Evolutionary conservation across 30 jellyfish, hydroid and myxozoan species (phyloP).

Genomic region (Phacellophora camtschatica): DNA sequence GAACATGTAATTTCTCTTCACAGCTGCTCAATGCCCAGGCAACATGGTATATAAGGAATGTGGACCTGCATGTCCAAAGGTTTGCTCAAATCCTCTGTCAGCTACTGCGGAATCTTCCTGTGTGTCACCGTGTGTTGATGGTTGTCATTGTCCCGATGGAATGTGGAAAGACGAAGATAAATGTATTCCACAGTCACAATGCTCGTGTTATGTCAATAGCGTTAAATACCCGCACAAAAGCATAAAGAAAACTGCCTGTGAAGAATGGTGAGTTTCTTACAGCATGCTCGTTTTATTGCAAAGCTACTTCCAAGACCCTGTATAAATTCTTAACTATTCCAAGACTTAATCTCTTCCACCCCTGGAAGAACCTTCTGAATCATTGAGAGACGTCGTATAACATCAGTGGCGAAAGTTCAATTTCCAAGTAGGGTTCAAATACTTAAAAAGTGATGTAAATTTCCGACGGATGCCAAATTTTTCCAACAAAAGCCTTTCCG

Average conservation of each 20-base stretch:
- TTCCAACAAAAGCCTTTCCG: too few relatives aligned
- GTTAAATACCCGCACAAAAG: slow-evolving; percentile 79
- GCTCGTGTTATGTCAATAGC: slow-evolving; percentile 90
- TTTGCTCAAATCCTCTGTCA: slow-evolving; percentile 77
- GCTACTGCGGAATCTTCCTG: slow-evolving; percentile 57
- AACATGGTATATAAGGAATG: slow-evolving; percentile 78
- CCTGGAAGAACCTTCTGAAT: too few relatives aligned
- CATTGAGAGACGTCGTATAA: too few relatives aligned
- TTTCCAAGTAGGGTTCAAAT: too few relatives aligned
- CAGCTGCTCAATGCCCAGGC: slow-evolving; percentile 87
- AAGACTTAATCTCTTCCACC: too few relatives aligned
- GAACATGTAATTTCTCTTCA: too few relatives aligned
- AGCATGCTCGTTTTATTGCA: neutral
- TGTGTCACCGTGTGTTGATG: slow-evolving; percentile 87
- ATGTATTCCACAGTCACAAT: slow-evolving; percentile 78
- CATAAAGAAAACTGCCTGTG: slow-evolving; percentile 75
- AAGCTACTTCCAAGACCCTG: too few relatives aligned
- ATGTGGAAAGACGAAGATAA: slow-evolving; percentile 72
- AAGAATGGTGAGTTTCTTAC: slow-evolving; percentile 82
- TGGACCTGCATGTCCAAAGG: slow-evolving; percentile 99
- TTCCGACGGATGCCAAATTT: too few relatives aligned
- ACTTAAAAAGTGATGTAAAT: too few relatives aligned
- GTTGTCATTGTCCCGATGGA: slow-evolving; percentile 91
- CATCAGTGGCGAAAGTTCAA: too few relatives aligned
- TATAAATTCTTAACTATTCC: too few relatives aligned